A percentile compares a stretch with the other conserved stretches of the same genome.
Evolutionary conservation across 1,140 invertebrate species (phyloP).

Genomic region (Panulirus ornatus): DNA sequence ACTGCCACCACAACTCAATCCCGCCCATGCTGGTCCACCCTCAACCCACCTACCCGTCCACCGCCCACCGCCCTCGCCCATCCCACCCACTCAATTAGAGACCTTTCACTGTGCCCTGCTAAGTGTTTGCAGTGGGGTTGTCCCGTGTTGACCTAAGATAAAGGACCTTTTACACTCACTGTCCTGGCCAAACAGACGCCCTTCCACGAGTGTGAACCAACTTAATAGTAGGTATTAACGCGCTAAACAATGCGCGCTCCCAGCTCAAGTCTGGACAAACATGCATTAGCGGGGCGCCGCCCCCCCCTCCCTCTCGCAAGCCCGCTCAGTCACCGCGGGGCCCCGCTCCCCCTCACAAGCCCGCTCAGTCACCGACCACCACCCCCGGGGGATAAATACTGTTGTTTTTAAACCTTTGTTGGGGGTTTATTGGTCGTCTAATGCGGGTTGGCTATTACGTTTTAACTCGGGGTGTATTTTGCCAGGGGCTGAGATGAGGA

Average conservation of each 20-base stretch:
- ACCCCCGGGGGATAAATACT: slow-evolving; percentile 23
- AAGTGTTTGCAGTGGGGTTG: slow-evolving; percentile 71
- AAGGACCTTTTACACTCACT: slow-evolving; percentile 73
- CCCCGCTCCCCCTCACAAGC: slow-evolving; percentile 4
- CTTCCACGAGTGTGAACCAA: slow-evolving; percentile 68
- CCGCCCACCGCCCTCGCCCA: slow-evolving; percentile 10
- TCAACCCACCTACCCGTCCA: background rate
- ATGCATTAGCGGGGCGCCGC: slow-evolving; percentile 63
- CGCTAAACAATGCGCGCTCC: slow-evolving; percentile 69
- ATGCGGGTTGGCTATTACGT: slow-evolving; percentile 44
- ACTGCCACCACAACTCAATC: background rate
- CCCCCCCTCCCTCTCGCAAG: slow-evolving; percentile 1
- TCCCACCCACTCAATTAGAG: slow-evolving; percentile 73
- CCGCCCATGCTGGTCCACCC: background rate
- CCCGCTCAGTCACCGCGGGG: background rate
- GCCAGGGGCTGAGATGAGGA: background rate
- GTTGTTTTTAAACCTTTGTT: slow-evolving; percentile 28
- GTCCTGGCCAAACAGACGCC: slow-evolving; percentile 71
- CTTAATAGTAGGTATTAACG: slow-evolving; percentile 75
- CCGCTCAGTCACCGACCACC: background rate
- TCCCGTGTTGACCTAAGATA: slow-evolving; percentile 73
- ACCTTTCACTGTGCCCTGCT: slow-evolving; percentile 68
- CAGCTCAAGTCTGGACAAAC: slow-evolving; percentile 73
- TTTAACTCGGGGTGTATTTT: slow-evolving; percentile 22
- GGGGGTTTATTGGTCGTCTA: slow-evolving; percentile 47